These are phyloP conservation scores for Lates japonicus DNA, from an alignment of 2,797 vertebrate genomes.

Conservation along the genomic window DNA sequence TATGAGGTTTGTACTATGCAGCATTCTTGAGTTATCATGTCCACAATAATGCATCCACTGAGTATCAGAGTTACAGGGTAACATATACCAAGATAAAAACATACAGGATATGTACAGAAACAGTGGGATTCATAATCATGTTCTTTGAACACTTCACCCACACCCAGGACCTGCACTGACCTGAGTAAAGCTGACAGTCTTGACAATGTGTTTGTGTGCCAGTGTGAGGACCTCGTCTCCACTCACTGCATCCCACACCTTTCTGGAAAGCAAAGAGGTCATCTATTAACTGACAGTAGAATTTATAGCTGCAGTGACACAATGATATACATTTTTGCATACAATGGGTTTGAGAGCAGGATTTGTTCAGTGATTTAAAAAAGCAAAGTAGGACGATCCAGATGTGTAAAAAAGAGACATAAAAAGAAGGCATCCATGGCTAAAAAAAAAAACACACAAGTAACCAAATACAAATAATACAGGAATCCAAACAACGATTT, in stretches of 20 bases:
- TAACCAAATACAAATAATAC: background rate
- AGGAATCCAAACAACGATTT: background rate
- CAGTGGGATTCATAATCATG: too few species aligned
- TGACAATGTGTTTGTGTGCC: conserved; percentile 99
- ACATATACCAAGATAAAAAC: background rate
- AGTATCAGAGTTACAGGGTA: background rate
- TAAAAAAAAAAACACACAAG: background rate
- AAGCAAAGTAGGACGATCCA: background rate
- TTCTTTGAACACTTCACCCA: background rate
- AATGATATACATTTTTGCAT: background rate
- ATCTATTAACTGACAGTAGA: background rate
- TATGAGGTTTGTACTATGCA: background rate
- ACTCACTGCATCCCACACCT: conserved; percentile 98
- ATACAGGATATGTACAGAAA: background rate
- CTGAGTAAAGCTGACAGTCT: conserved; percentile 96
- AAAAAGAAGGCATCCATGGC: background rate
- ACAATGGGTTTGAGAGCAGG: background rate
- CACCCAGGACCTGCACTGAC: conserved; percentile 75
- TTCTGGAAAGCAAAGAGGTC: conserved; percentile 83
- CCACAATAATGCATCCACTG: background rate
- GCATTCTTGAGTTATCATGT: background rate
- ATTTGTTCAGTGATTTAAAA: background rate
- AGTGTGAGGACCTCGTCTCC: conserved; percentile 95
- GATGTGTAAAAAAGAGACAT: background rate
- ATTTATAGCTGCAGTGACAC: background rate